Evolutionary conservation across 2,888 invertebrate species (phyloP).

Genomic region (Slavum lentiscoides): DNA sequence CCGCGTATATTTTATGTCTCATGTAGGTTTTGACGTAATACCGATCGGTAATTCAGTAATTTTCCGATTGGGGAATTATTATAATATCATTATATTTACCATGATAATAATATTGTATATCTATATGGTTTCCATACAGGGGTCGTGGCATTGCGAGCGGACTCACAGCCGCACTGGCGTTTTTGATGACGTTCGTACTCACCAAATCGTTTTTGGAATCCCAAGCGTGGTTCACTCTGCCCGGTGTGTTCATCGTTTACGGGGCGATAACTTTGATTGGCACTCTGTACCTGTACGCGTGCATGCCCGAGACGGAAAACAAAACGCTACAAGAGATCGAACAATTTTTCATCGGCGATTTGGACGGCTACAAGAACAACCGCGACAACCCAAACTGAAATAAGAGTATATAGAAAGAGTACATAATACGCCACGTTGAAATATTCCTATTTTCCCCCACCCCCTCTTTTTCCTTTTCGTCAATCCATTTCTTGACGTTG

Average conservation of each 20-base stretch:
- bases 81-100: too few relatives aligned
- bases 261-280: slow-evolving; percentile 64
- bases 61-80: too few relatives aligned
- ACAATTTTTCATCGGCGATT: slow-evolving; percentile 58
- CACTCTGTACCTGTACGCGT: slow-evolving; percentile 68
- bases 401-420: background rate
- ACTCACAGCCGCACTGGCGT: slow-evolving; percentile 64
- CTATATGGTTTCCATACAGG: slow-evolving; percentile 58
- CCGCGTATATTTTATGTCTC: too few relatives aligned
- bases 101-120: too few relatives aligned
- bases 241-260: slow-evolving; percentile 57
- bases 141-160: slow-evolving; percentile 65
- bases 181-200: slow-evolving; percentile 63
- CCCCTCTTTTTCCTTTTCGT: background rate
- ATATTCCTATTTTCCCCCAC: slow-evolving; percentile 9
- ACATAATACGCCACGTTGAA: background rate
- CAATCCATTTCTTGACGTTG: background rate
- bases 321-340: slow-evolving; percentile 73
- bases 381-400: background rate
- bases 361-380: slow-evolving; percentile 2
- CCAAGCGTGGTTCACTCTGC: slow-evolving; percentile 51
- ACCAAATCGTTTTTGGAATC: slow-evolving; percentile 62
- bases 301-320: slow-evolving; percentile 82
- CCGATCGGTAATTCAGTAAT: too few relatives aligned
- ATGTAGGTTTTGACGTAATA: too few relatives aligned